Base-by-base conservation (phyloP, 2,797 vertebrate genomes). In the Aphelocoma californica region DNA sequence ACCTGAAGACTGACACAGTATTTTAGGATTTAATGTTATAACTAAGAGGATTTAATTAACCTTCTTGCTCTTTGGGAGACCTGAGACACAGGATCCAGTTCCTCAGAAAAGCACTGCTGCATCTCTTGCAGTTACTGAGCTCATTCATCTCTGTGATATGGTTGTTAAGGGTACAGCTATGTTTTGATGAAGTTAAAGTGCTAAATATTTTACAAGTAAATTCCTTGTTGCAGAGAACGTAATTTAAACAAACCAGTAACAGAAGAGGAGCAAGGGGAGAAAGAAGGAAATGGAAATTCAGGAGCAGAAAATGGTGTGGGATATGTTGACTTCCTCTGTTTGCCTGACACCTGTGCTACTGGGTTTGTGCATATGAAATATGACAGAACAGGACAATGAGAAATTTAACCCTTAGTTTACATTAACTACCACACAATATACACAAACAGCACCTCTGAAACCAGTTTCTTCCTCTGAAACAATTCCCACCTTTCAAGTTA, bases 1-100 rank as follows among this genome's bases (percentile, higher is more conserved):
- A 91, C n/a, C 12, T 5, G 4, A 88, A 75, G 73, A 71, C 65
- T 61, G 77, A 58, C 23, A 86, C 44, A 0, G 16, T 75, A 69
- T 81, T 88, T 92, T 58, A 88, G 54, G 77, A 87, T 78, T 93
- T 75, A 61, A 32, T 75, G 28, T 86, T 67, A 8, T 42, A 90
- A 85, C 40, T 70, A 61, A 66, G 50, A 93, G 36, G 40, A 28
- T 81, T 95, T 95, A 91, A 95, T 95, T 93, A 90, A 90, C 62
- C 65, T 90, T 78, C 54, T 64, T 61, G 38, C 72, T 61, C 71
- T 58, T 74, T 64, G 74, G 54, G 72, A 88, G 79, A 86, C 71
- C 56, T 34, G 62, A 94, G 64, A 74, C 23, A 72, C 4, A 10
- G 42, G 77, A 88, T 83, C 50, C 47, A 69, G 31, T 48, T 88